A percentile compares a stretch with the other conserved stretches of the same genome.
Evolutionary conservation across 2,113 vertebrate species (phyloP).

Genomic region (Cynocephalus volans): DNA sequence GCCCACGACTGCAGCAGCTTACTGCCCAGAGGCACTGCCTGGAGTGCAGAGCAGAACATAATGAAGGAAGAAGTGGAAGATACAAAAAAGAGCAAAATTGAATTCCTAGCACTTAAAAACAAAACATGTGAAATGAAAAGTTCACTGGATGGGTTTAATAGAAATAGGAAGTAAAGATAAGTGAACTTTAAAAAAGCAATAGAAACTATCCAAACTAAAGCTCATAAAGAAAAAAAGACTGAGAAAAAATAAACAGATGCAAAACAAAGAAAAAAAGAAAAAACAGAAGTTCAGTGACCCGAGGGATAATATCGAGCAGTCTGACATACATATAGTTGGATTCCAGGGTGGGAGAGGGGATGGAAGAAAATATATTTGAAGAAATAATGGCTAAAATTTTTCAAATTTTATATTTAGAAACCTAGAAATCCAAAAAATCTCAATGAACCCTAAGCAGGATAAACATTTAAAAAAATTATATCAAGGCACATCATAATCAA

Average conservation of each 20-base stretch:
- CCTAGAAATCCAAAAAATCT: neutral
- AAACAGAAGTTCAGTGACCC: neutral
- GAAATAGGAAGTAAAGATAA: neutral
- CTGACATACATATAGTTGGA: neutral
- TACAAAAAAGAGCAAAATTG: neutral
- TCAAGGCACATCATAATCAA: neutral
- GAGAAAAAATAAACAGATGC: neutral
- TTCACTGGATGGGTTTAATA: neutral
- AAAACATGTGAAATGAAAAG: neutral
- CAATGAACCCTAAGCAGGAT: neutral
- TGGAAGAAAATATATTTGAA: neutral
- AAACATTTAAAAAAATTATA: neutral
- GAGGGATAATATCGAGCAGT: neutral
- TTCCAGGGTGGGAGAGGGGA: neutral
- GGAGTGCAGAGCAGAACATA: neutral
- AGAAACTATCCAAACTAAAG: neutral
- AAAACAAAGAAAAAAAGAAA: neutral
- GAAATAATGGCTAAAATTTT: neutral
- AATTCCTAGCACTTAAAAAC: neutral
- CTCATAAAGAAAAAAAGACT: neutral
- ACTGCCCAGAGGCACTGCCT: neutral
- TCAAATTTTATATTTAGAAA: conserved; percentile 28
- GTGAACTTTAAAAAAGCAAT: neutral
- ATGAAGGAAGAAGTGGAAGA: neutral
- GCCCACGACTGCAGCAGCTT: neutral